Percentiles rank a stretch among this genome's conserved stretches.
These are phyloP conservation scores for Chromoteleia sp. DNA, from an alignment of 2,888 invertebrate genomes.

Conservation along the genomic window DNA sequence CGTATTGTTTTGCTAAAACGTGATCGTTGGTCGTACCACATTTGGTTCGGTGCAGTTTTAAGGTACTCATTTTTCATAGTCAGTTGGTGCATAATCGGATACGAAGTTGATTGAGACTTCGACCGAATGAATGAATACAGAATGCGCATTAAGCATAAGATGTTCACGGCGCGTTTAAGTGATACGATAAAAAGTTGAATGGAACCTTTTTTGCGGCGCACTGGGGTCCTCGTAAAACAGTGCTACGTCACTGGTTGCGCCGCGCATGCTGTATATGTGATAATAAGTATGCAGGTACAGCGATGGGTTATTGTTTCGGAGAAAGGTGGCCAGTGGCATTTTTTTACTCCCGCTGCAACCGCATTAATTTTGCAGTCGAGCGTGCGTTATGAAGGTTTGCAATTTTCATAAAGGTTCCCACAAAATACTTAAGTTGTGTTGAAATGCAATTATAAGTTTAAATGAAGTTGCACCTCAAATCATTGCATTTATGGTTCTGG, in stretches of 20 bases:
- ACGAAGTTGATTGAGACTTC: slow-evolving; percentile 38
- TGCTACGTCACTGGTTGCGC: slow-evolving; percentile 74
- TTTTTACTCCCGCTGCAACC: slow-evolving; percentile 37
- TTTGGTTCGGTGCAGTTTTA: neutral
- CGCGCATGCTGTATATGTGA: slow-evolving; percentile 64
- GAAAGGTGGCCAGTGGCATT: slow-evolving; percentile 71
- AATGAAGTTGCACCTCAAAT: neutral
- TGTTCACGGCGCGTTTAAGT: slow-evolving; percentile 29
- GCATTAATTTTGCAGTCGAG: slow-evolving; percentile 42
- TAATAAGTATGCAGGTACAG: slow-evolving; percentile 77
- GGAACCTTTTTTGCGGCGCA: slow-evolving; percentile 25
- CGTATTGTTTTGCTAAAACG: too few species aligned
- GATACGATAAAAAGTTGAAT: slow-evolving; percentile 49
- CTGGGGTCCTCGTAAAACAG: slow-evolving; percentile 61
- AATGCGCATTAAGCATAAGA: slow-evolving; percentile 35
- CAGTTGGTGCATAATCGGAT: slow-evolving; percentile 7
- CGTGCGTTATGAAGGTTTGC: slow-evolving; percentile 4
- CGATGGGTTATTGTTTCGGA: slow-evolving; percentile 79
- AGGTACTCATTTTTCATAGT: slow-evolving; percentile 10
- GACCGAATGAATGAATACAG: slow-evolving; percentile 32
- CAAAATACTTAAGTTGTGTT: neutral
- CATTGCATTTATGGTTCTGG: neutral
- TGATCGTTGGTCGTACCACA: too few species aligned
- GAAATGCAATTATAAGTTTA: neutral
- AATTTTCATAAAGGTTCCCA: slow-evolving; percentile 31